Percentiles rank a stretch among this genome's conserved stretches.
Evolutionary conservation across 1,140 invertebrate species (phyloP).

Genomic region (Aphelinus atriplicis): DNA sequence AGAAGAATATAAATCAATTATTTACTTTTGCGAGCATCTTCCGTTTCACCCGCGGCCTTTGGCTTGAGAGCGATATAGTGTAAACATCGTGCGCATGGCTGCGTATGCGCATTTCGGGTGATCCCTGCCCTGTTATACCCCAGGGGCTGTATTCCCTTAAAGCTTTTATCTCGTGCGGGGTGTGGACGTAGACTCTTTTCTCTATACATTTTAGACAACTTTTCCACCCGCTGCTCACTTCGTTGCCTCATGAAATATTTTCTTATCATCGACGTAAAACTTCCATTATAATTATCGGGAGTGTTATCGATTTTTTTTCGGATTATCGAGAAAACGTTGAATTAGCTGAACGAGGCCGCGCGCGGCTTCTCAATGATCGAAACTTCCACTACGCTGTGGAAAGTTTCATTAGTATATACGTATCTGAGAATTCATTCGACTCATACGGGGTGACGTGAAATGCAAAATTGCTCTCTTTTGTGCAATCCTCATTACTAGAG

Average conservation of each 20-base stretch:
- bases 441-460: no score
- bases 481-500: no score
- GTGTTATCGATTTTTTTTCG: not conserved
- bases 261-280: not conserved
- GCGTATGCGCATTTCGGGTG: constrained; percentile 7
- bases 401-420: no score
- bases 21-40: not conserved
- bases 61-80: not conserved
- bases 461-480: no score
- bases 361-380: not conserved
- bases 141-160: not conserved
- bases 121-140: constrained; percentile 3
- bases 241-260: not conserved
- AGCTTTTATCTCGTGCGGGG: not conserved
- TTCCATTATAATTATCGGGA: not conserved
- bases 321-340: not conserved
- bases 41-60: not conserved
- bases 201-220: constrained; percentile 7
- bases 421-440: no score
- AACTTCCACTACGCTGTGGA: no score
- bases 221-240: not conserved
- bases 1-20: constrained; percentile 15
- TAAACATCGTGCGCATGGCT: constrained; percentile 2
- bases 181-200: no score
- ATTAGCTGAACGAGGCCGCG: no score